A percentile compares a stretch with the other conserved stretches of the same genome.
Evolutionary conservation across 1,140 invertebrate genomes (phyloP).

Genomic region (Drosophila triauraria): DNA sequence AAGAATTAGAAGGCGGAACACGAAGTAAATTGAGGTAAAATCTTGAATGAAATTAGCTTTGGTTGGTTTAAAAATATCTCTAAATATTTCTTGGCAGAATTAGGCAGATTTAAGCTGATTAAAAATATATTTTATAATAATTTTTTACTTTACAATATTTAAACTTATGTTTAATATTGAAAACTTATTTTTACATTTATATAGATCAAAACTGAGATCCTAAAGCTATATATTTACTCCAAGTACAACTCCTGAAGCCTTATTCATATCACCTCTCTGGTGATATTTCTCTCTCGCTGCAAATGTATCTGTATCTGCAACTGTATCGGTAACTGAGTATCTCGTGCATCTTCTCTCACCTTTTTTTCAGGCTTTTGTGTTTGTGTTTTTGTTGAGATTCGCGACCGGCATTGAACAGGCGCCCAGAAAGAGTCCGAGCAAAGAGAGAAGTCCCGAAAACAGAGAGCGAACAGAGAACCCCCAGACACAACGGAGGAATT

Average conservation of each 20-base stretch:
- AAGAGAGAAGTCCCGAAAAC: slow-evolving; percentile 7
- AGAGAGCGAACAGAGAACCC: slow-evolving; percentile 1
- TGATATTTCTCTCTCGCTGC: not conserved
- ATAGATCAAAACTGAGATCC: too few species aligned
- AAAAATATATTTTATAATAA: too few species aligned
- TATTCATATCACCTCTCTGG: not conserved
- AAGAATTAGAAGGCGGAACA: too few species aligned
- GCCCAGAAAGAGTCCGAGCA: slow-evolving; percentile 59
- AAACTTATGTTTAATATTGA: too few species aligned
- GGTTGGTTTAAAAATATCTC: too few species aligned
- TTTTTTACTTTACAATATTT: too few species aligned
- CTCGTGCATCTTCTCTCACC: slow-evolving; percentile 17
- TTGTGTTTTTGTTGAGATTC: slow-evolving; percentile 84
- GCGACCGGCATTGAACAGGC: slow-evolving; percentile 76
- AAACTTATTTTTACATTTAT: too few species aligned
- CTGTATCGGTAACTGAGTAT: slow-evolving; percentile 14
- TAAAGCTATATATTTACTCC: too few species aligned
- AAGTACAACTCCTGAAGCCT: not conserved
- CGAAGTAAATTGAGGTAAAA: too few species aligned
- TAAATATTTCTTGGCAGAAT: too few species aligned
- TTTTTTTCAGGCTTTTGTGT: slow-evolving; percentile 28
- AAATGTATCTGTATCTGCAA: slow-evolving; percentile 15
- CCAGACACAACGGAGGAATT: slow-evolving; percentile 24
- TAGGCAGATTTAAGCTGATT: too few species aligned
- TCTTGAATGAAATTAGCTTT: too few species aligned